phyloP scores from a whole-genome alignment of 2,113 vertebrate species.

The Cavia aperea region DNA sequence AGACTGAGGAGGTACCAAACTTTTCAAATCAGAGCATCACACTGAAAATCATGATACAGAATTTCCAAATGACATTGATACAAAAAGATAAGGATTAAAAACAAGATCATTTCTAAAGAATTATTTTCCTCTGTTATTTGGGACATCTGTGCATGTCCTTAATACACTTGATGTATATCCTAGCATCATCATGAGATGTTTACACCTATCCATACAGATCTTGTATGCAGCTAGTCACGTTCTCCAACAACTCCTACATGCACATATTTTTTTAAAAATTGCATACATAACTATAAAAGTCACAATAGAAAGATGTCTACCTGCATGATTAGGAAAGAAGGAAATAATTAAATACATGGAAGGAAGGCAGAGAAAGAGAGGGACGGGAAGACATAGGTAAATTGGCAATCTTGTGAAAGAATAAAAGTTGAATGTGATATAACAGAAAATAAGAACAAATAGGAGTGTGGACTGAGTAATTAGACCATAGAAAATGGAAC shows the following conservation, averaged over 20 bases:
- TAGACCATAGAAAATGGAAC: not conserved
- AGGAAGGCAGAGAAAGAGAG: not conserved
- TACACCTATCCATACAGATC: not conserved
- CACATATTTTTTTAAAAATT: not conserved
- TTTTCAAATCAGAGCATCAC: not conserved
- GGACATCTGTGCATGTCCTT: not conserved
- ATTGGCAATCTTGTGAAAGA: not conserved
- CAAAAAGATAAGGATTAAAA: not conserved
- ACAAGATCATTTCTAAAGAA: not conserved
- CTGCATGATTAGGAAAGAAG: not conserved
- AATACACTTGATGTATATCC: not conserved
- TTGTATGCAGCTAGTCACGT: not conserved
- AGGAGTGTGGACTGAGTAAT: not conserved
- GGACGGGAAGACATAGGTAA: not conserved
- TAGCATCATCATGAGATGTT: not conserved
- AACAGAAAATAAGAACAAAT: slow-evolving; percentile 10
- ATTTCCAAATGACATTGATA: not conserved
- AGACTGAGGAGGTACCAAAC: not conserved
- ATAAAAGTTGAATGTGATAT: not conserved
- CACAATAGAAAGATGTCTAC: not conserved
- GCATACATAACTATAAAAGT: not conserved
- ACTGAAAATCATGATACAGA: not conserved
- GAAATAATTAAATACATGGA: not conserved
- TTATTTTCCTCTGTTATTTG: not conserved
- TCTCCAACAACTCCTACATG: not conserved